Percentiles rank a stretch among this genome's conserved stretches.
These are phyloP conservation scores for Rhagophthalmus giganteus DNA, from an alignment of 2,888 invertebrate species.

Conservation along the genomic window DNA sequence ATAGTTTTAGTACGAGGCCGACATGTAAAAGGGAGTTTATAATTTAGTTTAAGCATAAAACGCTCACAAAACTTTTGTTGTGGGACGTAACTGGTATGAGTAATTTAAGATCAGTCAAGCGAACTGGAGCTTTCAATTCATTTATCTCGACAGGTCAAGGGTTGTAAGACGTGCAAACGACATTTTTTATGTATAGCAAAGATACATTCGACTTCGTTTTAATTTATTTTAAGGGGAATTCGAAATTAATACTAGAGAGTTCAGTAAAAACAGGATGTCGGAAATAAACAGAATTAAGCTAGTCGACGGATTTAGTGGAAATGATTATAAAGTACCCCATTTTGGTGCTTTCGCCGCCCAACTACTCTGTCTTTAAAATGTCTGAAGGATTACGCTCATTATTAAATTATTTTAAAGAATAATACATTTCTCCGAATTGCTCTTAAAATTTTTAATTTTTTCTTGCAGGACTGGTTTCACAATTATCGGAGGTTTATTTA, in stretches of 20 bases:
- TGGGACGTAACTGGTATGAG: constrained; percentile 7
- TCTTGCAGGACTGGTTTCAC: constrained; percentile 23
- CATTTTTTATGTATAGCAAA: not conserved
- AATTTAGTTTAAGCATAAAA: too few relatives aligned
- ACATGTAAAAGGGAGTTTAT: too few relatives aligned
- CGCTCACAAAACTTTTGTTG: constrained; percentile 6
- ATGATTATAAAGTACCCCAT: constrained; percentile 25
- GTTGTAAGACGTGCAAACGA: not conserved
- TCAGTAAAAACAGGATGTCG: too few relatives aligned
- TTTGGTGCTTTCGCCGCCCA: constrained; percentile 22
- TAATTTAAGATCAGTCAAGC: constrained; percentile 9
- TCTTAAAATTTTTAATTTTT: constrained; percentile 9
- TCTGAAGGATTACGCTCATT: constrained; percentile 23
- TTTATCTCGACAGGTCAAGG: constrained; percentile 7
- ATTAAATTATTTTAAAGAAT: constrained; percentile 16
- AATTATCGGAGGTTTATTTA: constrained; percentile 21
- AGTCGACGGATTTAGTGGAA: constrained; percentile 1
- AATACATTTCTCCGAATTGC: constrained; percentile 1
- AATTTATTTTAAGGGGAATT: too few relatives aligned
- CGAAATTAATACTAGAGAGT: too few relatives aligned
- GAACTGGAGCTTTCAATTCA: constrained; percentile 9
- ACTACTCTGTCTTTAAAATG: constrained; percentile 23
- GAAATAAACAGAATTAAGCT: too few relatives aligned
- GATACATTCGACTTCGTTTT: too few relatives aligned
- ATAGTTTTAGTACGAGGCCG: too few relatives aligned